Evolutionary conservation across 2,113 vertebrate genomes (phyloP).

Genomic region (Tringa solitaria): DNA sequence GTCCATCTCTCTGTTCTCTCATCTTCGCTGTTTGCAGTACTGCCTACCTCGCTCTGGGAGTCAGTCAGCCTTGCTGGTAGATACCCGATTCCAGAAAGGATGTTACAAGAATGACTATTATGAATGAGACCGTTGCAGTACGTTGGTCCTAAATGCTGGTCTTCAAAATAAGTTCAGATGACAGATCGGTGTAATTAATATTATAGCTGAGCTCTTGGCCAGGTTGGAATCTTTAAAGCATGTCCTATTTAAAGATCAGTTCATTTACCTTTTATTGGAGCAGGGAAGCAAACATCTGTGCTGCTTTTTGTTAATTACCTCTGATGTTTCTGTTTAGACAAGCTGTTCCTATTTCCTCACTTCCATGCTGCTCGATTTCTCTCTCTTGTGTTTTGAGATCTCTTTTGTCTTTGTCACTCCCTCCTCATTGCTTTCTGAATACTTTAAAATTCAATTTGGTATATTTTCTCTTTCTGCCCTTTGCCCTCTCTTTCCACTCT

Average conservation of each 20-base stretch:
- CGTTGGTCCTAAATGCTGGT: neutral
- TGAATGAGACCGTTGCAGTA: neutral
- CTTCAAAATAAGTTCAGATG: neutral
- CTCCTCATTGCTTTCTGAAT: neutral
- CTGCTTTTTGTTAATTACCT: neutral
- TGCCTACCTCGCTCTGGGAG: neutral
- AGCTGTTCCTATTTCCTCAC: neutral
- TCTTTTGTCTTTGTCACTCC: neutral
- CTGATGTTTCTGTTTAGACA: neutral
- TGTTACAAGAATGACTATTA: neutral
- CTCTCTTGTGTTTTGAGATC: neutral
- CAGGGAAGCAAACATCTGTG: slow-evolving; percentile 21
- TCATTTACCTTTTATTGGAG: slow-evolving; percentile 17
- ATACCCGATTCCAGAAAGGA: neutral
- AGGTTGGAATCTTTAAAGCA: neutral
- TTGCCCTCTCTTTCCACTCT: neutral
- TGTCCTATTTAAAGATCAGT: neutral
- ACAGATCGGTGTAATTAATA: neutral
- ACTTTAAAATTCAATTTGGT: neutral
- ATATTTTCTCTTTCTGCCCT: neutral
- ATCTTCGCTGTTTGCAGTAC: accelerated
- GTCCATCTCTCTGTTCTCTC: neutral
- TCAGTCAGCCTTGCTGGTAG: neutral
- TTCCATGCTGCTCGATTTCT: neutral
- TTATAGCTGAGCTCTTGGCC: neutral